Evolutionary conservation across 1,140 invertebrate species (phyloP), one percentile per base, ranked within the genome.

Genomic region (Ostrea denselamellosa): DNA sequence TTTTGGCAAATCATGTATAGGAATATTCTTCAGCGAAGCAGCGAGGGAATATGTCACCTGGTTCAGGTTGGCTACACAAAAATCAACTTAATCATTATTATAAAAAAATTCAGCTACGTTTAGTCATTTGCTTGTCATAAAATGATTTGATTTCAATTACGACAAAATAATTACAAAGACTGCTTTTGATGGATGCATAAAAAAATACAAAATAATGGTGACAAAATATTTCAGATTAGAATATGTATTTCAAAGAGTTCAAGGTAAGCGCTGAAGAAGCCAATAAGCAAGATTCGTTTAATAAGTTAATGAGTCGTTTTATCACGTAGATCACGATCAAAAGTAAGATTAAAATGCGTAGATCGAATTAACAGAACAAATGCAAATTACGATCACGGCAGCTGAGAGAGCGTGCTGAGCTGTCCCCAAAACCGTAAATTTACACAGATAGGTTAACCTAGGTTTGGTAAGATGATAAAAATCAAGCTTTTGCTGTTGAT

Each of bases 181-280:
- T 77, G 7, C 19, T 62, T 62, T n/a, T 62, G 56, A 62, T 17
- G 56, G 56, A 14, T 77, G 28, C 28, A 25, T 77, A 77, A 77
- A 22, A 71, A 28, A 25, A 28, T 14, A 71, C 22, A 71, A 34
- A 77, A 12, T 25, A 77, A 34, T 25, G 10, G 28, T 77, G 68
- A 77, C 68, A 77, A 77, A 77, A 25, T 25, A 77, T 28, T 77
- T 77, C 25, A 77, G 68, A 28, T 25, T 77, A 12, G 68, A 34
- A 34, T 77, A 10, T 77, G 28, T 77, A 28, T 17, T 77, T 62
- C 17, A 62, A 62, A 62, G 56, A 14, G 17, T 62, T 62, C 56
- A 62, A 62, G 56, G 56, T 62, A 62, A 62, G 17, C 56, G 17
- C 56, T n/a, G 56, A 62, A n/a, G 56, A 62, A 19, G 56, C 56